A percentile compares a stretch with the other conserved stretches of the same genome.
These are phyloP conservation scores for Pituophis catenifer DNA, from an alignment of 2,113 vertebrate species.

Conservation along the genomic window DNA sequence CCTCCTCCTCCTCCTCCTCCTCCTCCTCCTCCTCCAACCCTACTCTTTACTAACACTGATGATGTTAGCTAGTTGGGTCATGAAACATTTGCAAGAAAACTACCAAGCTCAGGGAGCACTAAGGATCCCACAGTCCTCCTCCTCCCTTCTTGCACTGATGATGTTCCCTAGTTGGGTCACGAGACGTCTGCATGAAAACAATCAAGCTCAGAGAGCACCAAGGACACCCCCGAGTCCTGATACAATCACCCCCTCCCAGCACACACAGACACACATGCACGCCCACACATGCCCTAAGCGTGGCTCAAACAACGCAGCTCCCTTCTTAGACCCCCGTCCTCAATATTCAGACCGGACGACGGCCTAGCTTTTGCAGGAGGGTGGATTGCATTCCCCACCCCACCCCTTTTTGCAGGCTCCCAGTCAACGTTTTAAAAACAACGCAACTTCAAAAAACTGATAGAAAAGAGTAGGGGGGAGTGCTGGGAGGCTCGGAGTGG, in stretches of 20 bases:
- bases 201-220: no score
- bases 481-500: slow-evolving; percentile 6
- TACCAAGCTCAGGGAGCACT: no score
- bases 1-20: no score
- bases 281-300: rapidly evolving
- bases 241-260: background rate
- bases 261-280: background rate
- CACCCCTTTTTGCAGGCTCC: slow-evolving; percentile 11
- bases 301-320: background rate
- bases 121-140: background rate
- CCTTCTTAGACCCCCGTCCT: background rate
- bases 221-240: background rate
- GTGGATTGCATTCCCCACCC: background rate
- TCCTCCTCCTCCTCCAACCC: no score
- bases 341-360: slow-evolving; percentile 31
- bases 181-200: background rate
- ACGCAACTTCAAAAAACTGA: slow-evolving; percentile 3
- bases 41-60: no score
- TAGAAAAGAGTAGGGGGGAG: slow-evolving; percentile 57
- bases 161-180: background rate
- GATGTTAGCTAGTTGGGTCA: no score
- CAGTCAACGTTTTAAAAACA: slow-evolving; percentile 60
- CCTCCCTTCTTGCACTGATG: background rate
- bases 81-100: no score
- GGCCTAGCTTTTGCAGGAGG: no score